Evolutionary conservation across 2,113 vertebrate genomes (phyloP).

Genomic region (Brienomyrus longianalis): DNA sequence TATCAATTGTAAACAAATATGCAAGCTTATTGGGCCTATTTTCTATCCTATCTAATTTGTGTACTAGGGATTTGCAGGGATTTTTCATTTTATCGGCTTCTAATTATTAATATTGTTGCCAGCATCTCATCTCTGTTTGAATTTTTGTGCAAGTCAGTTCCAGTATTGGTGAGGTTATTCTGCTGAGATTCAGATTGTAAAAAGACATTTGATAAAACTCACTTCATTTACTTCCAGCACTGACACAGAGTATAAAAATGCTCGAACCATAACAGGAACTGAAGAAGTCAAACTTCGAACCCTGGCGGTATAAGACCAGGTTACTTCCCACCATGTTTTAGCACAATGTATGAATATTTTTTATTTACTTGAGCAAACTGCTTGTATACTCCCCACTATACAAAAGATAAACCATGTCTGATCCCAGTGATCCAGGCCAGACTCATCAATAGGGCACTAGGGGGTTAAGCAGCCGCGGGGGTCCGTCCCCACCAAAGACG

Average conservation of each 20-base stretch:
- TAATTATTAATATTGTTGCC: constrained; percentile 17
- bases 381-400: neutral
- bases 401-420: neutral
- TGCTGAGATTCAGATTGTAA: neutral
- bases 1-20: constrained; percentile 19
- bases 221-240: neutral
- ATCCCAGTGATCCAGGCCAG: neutral
- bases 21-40: constrained; percentile 1
- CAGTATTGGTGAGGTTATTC: neutral
- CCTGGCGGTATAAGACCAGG: neutral
- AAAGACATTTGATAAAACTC: neutral
- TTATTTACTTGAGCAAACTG: neutral
- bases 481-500: neutral
- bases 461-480: neutral
- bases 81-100: constrained; percentile 14
- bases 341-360: neutral
- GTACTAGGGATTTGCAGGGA: constrained; percentile 12
- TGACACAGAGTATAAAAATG: neutral
- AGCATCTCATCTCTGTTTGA: neutral
- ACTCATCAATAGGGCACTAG: neutral
- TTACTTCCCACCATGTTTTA: neutral
- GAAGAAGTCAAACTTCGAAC: neutral
- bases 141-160: neutral
- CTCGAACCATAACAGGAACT: neutral
- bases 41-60: constrained; percentile 17